Evolutionary conservation across 2,797 vertebrate genomes (phyloP), one percentile per base, ranked within the genome.

Genomic region (Crocidura indochinensis): DNA sequence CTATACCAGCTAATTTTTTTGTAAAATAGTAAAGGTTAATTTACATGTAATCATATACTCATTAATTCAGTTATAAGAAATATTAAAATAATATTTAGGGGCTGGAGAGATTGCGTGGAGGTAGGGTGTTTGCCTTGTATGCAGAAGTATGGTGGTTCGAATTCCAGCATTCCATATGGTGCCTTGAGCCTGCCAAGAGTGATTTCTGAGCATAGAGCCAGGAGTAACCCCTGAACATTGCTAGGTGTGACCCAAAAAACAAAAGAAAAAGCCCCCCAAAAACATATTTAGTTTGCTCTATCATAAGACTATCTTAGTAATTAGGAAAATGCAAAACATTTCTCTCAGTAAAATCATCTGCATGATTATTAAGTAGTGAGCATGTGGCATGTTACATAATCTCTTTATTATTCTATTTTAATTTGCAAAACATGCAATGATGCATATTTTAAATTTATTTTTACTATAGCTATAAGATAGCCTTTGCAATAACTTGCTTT

Each of bases 361-460:
- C 38, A 60, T 56, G 75, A 44, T 51, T 6, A 67, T 56, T 51
- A 86, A 72, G 60, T 76, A 67, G 60, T 38, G 6, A 73, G 2
- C 31, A 29, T 29, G 5, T 67, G 24, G 31, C 64, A 68, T 68
- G 31, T 44, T 49, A 1, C 20, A 29, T 26, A 76, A 31, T 22
- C 26, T 6, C 46, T 84, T 88, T 71, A 53, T 38, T 72, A 64
- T 69, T 69, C 19, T 29, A 69, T 67, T 67, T 73, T 5, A 76
- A 49, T 76, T 69, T 17, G 73, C 22, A 72, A 24, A 81, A 26
- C 67, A 7, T 38, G 24, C 6, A n/a, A 79, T 82, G 31, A 84
- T 44, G 22, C 73, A 11, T 26, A n/a, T 71, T 89, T 82, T 38
- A 65, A 10, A 64, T 5, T 88, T 85, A 85, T 64, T 84, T 91